Base-by-base conservation (phyloP, 2,888 invertebrate species). In the Stenchaetothrips biformis region DNA sequence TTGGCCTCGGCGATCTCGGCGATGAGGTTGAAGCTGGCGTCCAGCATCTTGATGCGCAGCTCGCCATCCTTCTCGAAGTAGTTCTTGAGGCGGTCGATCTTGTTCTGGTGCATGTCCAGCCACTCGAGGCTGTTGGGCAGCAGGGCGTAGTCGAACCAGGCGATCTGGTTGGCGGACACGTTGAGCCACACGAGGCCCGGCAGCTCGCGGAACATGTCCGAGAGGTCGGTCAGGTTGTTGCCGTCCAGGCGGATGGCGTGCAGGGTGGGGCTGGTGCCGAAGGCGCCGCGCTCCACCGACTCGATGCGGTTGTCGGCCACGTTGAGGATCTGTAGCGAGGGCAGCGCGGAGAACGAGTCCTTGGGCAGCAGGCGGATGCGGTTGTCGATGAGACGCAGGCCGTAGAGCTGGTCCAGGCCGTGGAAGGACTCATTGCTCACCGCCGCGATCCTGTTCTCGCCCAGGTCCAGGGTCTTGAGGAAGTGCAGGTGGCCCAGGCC, bases 101-200 rank as follows among this genome's bases (percentile, higher is more conserved):
- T 90, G 87, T 95, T 95, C 85, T 92, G 91, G 86, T 94, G 94
- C 89, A 94, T 92, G 86, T 95, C 94, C 81, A 95, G 88, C 92
- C 93, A 93, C 86, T 93, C 93, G 78, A 95, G 89, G 84, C 92
- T 92, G 2, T 89, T 86, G 18, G 95, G 95, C 84, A 95, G 89
- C 85, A 94, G 91, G 83, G 92, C 92, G 85, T 93, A 95, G 88
- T 95, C 94, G 87, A 94, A 94, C 92, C 92, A 92, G 82, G 91
- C 88, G 83, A 95, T 88, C 85, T 91, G 91, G 87, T 95, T 95
- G 87, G 92, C 92, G 79, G 94, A 94, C 81, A 94, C 92, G 87
- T 95, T 95, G 83, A 95, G 87, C 93, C 93, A 94, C 83, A 93
- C 91, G 81, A 95, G 90, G 83, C 91, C 91, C 84, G 92, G 91